Conservation (phyloP, 2,113 vertebrate genomes). For the Zosterops hypoxanthus region DNA sequence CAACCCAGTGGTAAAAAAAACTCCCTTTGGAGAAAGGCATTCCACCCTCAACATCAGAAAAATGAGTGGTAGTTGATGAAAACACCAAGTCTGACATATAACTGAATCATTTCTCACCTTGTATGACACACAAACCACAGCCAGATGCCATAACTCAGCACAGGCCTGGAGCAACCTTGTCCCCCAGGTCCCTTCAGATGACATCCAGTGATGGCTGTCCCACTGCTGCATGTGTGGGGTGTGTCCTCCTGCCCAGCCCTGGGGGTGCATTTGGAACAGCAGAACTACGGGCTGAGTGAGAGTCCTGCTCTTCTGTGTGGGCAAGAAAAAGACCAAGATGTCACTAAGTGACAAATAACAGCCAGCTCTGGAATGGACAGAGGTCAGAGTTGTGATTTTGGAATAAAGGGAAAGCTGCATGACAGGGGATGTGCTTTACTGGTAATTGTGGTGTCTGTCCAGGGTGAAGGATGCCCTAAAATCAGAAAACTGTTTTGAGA, state of each 20-base stretch:
- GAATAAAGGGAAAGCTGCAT: not conserved
- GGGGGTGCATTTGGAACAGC: not conserved
- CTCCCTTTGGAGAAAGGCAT: not conserved
- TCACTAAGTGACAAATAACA: not conserved
- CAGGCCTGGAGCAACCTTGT: not conserved
- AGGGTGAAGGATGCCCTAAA: not conserved
- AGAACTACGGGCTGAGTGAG: not conserved
- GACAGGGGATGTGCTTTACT: not conserved
- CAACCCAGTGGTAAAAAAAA: not conserved
- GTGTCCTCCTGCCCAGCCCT: not conserved
- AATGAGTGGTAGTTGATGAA: not conserved
- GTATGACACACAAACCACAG: not conserved
- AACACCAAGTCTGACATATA: not conserved
- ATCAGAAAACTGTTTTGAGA: constrained; percentile 17
- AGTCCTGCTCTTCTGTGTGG: not conserved
- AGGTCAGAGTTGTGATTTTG: not conserved
- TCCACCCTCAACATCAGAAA: not conserved
- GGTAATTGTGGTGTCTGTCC: not conserved
- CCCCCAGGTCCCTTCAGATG: not conserved
- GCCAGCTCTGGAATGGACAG: not conserved
- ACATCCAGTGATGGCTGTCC: not conserved
- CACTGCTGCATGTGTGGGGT: fast-evolving
- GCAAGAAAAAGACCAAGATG: not conserved
- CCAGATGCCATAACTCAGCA: not conserved
- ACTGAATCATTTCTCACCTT: not conserved